phyloP scores from a whole-genome alignment of 2,888 invertebrate genomes.

The Callyntrura guangdongensis region DNA sequence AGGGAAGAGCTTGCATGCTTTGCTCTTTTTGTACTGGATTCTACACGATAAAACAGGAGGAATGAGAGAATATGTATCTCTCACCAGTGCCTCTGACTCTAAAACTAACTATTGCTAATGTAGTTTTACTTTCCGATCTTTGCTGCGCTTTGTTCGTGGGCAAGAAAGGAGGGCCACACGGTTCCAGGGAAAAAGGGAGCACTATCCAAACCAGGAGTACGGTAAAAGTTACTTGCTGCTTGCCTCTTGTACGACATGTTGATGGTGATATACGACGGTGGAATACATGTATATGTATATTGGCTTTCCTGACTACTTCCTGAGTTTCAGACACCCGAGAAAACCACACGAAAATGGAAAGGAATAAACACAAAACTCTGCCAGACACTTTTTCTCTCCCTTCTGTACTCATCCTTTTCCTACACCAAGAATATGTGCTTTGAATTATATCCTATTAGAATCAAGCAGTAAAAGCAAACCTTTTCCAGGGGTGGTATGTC shows the following conservation, averaged over 20 bases:
- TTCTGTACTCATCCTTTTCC: neutral
- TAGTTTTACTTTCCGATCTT: slow-evolving; percentile 49
- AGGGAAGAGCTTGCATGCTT: slow-evolving; percentile 50
- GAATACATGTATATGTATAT: neutral
- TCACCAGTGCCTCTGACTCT: neutral
- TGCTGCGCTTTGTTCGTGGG: neutral
- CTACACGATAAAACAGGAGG: neutral
- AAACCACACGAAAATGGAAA: slow-evolving; percentile 10
- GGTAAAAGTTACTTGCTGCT: slow-evolving; percentile 5
- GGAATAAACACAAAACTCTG: neutral
- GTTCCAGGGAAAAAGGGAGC: neutral
- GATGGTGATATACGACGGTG: slow-evolving; percentile 24
- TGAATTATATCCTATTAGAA: slow-evolving; percentile 11
- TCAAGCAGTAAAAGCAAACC: neutral
- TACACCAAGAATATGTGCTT: slow-evolving; percentile 26
- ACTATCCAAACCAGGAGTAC: neutral
- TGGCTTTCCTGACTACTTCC: neutral
- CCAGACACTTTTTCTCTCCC: neutral
- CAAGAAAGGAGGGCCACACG: neutral
- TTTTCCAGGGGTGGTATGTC: neutral
- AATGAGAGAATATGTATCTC: slow-evolving; percentile 7
- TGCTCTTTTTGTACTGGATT: slow-evolving; percentile 36
- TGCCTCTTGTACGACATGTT: neutral
- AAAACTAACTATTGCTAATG: slow-evolving; percentile 43
- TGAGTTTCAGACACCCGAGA: neutral